phyloP scores from a whole-genome alignment of 2,797 vertebrate genomes.

The Acomys russatus region DNA sequence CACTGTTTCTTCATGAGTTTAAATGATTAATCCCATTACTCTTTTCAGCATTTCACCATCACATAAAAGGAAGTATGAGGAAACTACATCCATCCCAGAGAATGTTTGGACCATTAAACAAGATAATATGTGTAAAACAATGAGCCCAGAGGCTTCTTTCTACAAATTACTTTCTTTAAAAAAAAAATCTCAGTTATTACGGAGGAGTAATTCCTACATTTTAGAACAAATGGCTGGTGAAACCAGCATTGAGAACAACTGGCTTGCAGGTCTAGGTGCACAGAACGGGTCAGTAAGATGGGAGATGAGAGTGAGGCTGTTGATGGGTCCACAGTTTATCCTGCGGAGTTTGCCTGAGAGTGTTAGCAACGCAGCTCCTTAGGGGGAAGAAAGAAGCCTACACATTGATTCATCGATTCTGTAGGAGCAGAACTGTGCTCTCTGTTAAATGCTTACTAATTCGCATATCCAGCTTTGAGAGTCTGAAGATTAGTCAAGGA shows the following conservation, averaged over 20 bases:
- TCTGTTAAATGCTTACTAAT: constrained; percentile 31
- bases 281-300: neutral
- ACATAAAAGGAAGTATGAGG: neutral
- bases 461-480: neutral
- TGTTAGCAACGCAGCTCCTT: neutral
- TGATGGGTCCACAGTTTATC: neutral
- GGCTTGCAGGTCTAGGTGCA: neutral
- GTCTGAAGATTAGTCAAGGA: constrained; percentile 45
- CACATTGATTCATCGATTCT: neutral
- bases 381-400: neutral
- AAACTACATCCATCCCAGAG: neutral
- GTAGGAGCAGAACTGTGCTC: neutral
- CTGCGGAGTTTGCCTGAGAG: neutral
- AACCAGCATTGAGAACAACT: neutral
- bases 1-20: too few relatives aligned
- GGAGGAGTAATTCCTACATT: neutral
- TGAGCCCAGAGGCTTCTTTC: neutral
- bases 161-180: neutral
- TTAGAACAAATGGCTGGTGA: neutral
- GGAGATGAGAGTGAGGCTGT: neutral
- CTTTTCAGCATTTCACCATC: neutral
- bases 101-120: constrained; percentile 40
- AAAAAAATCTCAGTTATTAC: neutral
- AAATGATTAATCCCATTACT: neutral
- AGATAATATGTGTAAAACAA: neutral